These are phyloP conservation scores for Drosophila tanythrix DNA, from an alignment of 2,888 invertebrate genomes.

Conservation along the genomic window DNA sequence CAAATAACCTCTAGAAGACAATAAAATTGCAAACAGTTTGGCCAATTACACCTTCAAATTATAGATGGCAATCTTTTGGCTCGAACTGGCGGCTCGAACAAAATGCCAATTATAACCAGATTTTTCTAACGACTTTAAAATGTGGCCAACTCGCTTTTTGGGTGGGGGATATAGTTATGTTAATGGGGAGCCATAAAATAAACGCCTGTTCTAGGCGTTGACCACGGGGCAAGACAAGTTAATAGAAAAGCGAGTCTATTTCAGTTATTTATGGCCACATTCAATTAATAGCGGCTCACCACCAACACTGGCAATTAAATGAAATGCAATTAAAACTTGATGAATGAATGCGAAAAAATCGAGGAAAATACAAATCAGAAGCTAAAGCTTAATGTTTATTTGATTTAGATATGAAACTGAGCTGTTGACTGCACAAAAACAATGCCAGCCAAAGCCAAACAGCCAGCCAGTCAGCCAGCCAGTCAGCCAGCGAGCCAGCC, in stretches of 20 bases:
- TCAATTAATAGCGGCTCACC: conserved; percentile 36
- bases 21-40: not conserved
- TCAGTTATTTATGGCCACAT: conserved; percentile 34
- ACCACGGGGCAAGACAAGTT: conserved; percentile 11
- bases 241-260: conserved; percentile 5
- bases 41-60: not conserved
- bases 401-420: conserved; percentile 28
- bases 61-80: conserved; percentile 1
- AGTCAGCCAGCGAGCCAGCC: not conserved
- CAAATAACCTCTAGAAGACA: not conserved
- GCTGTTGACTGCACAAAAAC: conserved; percentile 44
- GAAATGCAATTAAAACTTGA: conserved; percentile 58
- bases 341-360: conserved; percentile 33
- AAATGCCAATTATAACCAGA: conserved; percentile 2
- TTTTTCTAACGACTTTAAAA: not conserved
- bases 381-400: conserved; percentile 21
- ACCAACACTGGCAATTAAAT: conserved; percentile 32
- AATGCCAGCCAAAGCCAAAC: not conserved
- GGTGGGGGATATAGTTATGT: not conserved
- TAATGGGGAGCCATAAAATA: not conserved
- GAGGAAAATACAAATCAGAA: not conserved
- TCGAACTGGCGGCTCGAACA: not conserved
- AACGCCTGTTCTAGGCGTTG: not conserved
- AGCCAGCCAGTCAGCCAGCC: not conserved
- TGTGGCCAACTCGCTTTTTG: not conserved